Base-by-base conservation (phyloP, 2,888 invertebrate species). In the Xestia sexstrigata region DNA sequence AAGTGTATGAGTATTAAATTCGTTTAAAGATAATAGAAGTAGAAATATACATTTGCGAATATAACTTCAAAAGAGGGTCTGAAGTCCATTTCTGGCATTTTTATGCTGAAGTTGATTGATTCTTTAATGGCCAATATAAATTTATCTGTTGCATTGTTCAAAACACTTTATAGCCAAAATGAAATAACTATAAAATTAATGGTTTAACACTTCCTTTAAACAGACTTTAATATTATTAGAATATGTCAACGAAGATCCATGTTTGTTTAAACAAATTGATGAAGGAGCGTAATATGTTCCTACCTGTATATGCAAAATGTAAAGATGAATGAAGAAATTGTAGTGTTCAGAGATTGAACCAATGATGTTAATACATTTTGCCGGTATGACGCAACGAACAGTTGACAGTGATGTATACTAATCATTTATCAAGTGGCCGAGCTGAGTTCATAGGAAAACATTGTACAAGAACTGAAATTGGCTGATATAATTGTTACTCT, bases 321-420 rank as follows among this genome's bases (percentile, higher is more conserved):
- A 23, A 20, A 77, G 13, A 67, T 71, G 49, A 68, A 71, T 72
- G 49, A 81, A 74, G 74, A 83, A 63, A 63, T 80, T 73, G 72
- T 82, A 79, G 47, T 62, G 58, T 47, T 70, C 49, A 39, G 52
- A 69, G 71, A 74, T 74, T 72, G 74, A 70, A 65, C 65, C 67
- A 68, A 71, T 76, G 73, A 76, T 83, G 74, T 74, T 80, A 63
- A 66, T 79, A 77, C 39, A 83, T 83, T 85, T 75, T 79, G 79
- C 68, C 66, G 63, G 70, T 30, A 73, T 87, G 88, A 87, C 83
- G 82, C 74, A 83, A 84, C 23, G 49, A 45, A 62, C 42, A 62
- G 70, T 58, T 74, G 81, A 82, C 88, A 86, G 78, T 82, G 85
- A 87, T 84, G 71, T 69, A 87, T 87, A 58, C 39, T 65, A 74